Evolutionary conservation across 2,797 vertebrate genomes (phyloP).

Genomic region (Micropoecilia bifurca): DNA sequence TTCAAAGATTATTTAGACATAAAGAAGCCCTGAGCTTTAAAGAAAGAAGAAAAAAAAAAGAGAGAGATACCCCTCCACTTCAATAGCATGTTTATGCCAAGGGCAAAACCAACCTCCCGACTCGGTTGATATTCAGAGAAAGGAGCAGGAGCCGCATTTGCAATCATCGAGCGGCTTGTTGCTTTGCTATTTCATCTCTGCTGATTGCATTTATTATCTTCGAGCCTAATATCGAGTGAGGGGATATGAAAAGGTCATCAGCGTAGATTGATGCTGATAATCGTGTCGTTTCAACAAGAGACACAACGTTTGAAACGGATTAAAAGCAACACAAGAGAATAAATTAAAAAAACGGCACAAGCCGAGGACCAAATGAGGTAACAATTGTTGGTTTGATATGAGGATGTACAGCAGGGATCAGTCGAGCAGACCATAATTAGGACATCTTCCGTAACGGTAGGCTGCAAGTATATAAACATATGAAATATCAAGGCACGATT

Average conservation of each 20-base stretch:
- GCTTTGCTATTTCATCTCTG: conserved; percentile 58
- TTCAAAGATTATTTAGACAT: conserved; percentile 48
- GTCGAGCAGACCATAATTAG: conserved; percentile 30
- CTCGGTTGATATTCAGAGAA: conserved; percentile 62
- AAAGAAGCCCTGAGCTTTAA: conserved; percentile 62
- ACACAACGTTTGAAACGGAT: conserved; percentile 28
- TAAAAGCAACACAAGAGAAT: conserved; percentile 28
- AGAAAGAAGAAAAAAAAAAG: conserved; percentile 25
- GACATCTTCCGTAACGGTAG: conserved; percentile 51
- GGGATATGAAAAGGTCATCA: conserved; percentile 50
- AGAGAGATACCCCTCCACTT: conserved; percentile 53
- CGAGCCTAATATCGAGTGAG: conserved; percentile 51
- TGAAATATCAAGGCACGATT: conserved; percentile 93
- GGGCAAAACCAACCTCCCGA: conserved; percentile 50
- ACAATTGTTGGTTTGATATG: conserved; percentile 41
- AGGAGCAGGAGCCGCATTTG: conserved; percentile 53
- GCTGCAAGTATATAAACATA: conserved; percentile 62
- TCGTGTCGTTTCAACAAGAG: conserved; percentile 35
- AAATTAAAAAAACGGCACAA: conserved; percentile 42
- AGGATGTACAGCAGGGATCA: conserved; percentile 42
- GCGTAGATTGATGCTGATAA: conserved; percentile 45
- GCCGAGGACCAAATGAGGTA: conserved; percentile 58
- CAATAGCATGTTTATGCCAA: conserved; percentile 59
- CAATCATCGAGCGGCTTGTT: conserved; percentile 60
- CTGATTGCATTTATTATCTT: conserved; percentile 65